These are phyloP conservation scores for Falcunculus frontatus DNA, from an alignment of 2,113 vertebrate genomes.

Conservation along the genomic window DNA sequence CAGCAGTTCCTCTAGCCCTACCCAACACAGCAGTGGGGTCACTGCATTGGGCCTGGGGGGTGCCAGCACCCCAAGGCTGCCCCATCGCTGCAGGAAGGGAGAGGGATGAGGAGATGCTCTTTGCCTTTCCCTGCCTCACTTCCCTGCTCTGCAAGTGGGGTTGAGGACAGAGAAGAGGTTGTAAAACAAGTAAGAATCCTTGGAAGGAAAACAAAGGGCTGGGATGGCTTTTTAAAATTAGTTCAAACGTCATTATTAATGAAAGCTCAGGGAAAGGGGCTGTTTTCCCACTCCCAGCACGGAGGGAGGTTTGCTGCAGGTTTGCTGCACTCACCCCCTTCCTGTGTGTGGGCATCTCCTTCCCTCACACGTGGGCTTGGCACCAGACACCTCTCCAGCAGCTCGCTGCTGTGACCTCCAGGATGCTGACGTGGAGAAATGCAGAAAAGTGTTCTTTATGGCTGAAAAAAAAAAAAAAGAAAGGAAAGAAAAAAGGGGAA, in stretches of 20 bases:
- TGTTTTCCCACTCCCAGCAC: background rate
- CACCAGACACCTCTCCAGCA: background rate
- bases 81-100: background rate
- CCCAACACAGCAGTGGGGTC: background rate
- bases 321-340: background rate
- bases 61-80: background rate
- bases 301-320: background rate
- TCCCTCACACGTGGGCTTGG: background rate
- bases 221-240: background rate
- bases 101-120: background rate
- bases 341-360: background rate
- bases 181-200: background rate
- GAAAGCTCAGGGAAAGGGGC: background rate
- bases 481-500: rapidly evolving
- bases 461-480: background rate
- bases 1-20: background rate
- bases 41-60: background rate
- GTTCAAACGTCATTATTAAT: background rate
- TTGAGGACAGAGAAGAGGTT: background rate
- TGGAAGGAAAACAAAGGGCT: background rate
- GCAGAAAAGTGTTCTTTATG: background rate
- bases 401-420: background rate
- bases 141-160: background rate
- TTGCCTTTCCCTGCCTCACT: background rate
- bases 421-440: conserved; percentile 28